phyloP scores from a whole-genome alignment of 2,888 invertebrate genomes.

The Crossocerus cetratus region DNA sequence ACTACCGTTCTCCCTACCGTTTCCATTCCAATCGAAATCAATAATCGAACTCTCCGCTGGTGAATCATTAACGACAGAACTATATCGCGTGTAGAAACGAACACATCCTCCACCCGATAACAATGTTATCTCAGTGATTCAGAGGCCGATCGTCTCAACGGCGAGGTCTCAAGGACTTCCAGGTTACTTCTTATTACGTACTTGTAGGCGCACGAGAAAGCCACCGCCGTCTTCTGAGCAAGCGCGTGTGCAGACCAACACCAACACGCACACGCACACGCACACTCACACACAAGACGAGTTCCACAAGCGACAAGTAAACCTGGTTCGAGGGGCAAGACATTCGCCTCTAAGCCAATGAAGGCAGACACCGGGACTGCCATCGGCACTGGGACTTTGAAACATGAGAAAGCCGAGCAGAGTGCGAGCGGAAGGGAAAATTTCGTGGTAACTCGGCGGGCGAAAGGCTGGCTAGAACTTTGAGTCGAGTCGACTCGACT shows the following conservation, averaged over 20 bases:
- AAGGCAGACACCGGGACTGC: conserved; percentile 21
- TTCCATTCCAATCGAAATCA: neutral
- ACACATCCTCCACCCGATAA: conserved; percentile 33
- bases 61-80: neutral
- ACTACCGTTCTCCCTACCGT: no score
- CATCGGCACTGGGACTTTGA: conserved; percentile 6
- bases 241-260: conserved; percentile 38
- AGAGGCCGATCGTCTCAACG: conserved; percentile 42
- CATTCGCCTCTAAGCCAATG: neutral
- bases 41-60: neutral
- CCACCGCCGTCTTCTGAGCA: conserved; percentile 31
- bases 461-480: neutral
- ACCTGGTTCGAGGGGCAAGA: neutral
- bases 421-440: neutral
- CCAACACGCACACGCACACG: no score
- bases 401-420: neutral
- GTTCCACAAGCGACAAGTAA: no score
- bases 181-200: conserved; percentile 3
- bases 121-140: conserved; percentile 62
- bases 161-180: conserved; percentile 31
- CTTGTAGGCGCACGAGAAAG: conserved; percentile 40
- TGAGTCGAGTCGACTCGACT: neutral
- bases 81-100: neutral
- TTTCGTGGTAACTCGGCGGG: conserved; percentile 28
- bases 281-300: no score